Evolutionary conservation across 1,140 invertebrate genomes (phyloP), one percentile per base, ranked within the genome.

Genomic region (Aphelenchoides avenae): DNA sequence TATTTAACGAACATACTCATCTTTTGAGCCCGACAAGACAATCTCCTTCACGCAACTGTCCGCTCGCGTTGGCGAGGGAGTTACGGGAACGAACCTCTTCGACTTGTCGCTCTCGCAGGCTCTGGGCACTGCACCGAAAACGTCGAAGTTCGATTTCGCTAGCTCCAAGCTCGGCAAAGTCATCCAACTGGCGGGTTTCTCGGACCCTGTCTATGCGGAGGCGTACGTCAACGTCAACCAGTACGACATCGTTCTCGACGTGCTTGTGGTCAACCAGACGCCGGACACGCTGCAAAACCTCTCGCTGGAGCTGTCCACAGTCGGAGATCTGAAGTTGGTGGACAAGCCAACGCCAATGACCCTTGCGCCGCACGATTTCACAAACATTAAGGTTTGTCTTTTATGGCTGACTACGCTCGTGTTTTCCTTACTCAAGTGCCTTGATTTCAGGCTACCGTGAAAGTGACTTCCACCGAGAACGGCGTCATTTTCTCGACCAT

Each of bases 401-500:
- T 36, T 33, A 18, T 37, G 36, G 9, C n/a, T 6, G 7, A 5
- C 13, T 56, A 11, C 9, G 26, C 22, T 30, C 67, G 9, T 27
- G 34, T 61, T 54, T 62, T 4, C 2, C 26, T 1, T 3, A 57
- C 3, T 3, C 2, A 70, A 24, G 47, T 4, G 2, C 34, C 11
- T 20, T 15, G 31, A 0, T 27, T 50, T 37, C 22, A 71, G 70
- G 73, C 75, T 2, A 77, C 71, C 13, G 65, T 76, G 1, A 77
- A 76, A 56, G 84, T 85, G 3, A 89, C 93, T 0, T 97, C 91
- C 0, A 98, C 93, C 6, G 94, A 98, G 79, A 99, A 98, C 80
- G 94, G 92, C 47, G 91, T 98, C 57, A 98, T 99, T 58, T 99
- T 98, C 83, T 94, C 95, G 55, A 99, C 97, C 78, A 98, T 98